Conservation (phyloP, 2,797 vertebrate genomes). For the Aldrovandia affinis region DNA sequence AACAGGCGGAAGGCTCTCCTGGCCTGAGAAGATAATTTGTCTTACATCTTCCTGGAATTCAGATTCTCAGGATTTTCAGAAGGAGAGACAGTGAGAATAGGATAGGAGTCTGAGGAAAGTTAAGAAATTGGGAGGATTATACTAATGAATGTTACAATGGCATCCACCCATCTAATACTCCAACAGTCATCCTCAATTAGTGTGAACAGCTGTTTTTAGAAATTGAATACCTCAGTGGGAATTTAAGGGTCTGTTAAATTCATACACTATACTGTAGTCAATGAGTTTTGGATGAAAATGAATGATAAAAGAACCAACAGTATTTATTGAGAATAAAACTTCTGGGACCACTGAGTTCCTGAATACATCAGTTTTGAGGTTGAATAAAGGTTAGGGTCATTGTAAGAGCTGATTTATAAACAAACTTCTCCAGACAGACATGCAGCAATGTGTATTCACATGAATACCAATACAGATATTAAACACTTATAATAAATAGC, state of each 20-base stretch:
- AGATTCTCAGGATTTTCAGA: conserved; percentile 37
- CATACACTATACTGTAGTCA: conserved; percentile 8
- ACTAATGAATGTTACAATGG: conserved; percentile 42
- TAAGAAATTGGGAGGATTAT: conserved; percentile 40
- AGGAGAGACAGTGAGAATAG: conserved; percentile 35
- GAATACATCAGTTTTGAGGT: conserved; percentile 6
- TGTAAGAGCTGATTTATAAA: neutral
- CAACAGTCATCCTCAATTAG: conserved; percentile 46
- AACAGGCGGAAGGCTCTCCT: conserved; percentile 17
- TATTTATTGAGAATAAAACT: conserved; percentile 6
- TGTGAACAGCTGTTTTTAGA: conserved; percentile 37
- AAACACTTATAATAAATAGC: no score
- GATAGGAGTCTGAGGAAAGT: conserved; percentile 30
- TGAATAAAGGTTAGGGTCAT: conserved; percentile 10
- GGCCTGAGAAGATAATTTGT: conserved; percentile 38
- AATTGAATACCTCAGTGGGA: conserved; percentile 12
- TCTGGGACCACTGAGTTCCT: neutral
- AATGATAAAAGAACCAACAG: neutral
- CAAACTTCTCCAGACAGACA: neutral
- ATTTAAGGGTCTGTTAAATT: conserved; percentile 10
- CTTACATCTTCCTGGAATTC: conserved; percentile 38
- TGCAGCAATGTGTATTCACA: neutral
- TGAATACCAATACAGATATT: neutral
- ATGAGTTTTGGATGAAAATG: conserved; percentile 1
- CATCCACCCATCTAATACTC: conserved; percentile 35